Evolutionary conservation across 2,888 invertebrate species (phyloP).

Genomic region (Drosophila pseudotakahashii): DNA sequence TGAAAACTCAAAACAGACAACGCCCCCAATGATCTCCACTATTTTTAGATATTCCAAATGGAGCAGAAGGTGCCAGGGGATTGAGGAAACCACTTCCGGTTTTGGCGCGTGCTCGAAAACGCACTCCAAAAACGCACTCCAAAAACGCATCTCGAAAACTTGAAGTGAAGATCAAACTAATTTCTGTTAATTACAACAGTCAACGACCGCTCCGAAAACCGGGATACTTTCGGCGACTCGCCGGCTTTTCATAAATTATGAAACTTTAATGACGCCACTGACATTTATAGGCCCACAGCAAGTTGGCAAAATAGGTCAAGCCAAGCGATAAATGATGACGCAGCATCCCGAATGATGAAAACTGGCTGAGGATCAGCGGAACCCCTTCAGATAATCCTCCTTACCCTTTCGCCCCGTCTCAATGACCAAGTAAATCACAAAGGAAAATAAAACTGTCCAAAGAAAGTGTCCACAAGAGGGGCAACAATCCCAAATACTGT

Average conservation of each 20-base stretch:
- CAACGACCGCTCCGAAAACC: constrained; percentile 42
- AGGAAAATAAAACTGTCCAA: constrained; percentile 79
- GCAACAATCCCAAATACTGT: constrained; percentile 42
- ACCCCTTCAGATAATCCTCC: constrained; percentile 54
- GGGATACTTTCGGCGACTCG: constrained; percentile 8
- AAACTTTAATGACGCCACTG: constrained; percentile 74
- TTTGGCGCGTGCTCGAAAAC: constrained; percentile 67
- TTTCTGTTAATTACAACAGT: constrained; percentile 64
- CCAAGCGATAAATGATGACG: constrained; percentile 64
- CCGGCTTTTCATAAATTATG: constrained; percentile 72
- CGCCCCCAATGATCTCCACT: constrained; percentile 38
- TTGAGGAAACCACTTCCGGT: constrained; percentile 67
- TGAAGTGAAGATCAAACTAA: constrained; percentile 72
- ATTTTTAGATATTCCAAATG: constrained; percentile 54
- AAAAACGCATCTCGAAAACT: constrained; percentile 44
- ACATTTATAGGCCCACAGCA: constrained; percentile 73
- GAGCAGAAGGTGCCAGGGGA: constrained; percentile 7
- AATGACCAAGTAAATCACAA: constrained; percentile 74
- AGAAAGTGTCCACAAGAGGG: constrained; percentile 75
- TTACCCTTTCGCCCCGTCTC: constrained; percentile 31
- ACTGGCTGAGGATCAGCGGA: background rate
- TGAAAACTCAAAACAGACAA: constrained; percentile 42
- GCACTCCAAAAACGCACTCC: constrained; percentile 42
- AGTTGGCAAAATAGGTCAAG: constrained; percentile 79
- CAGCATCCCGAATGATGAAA: constrained; percentile 50